phyloP scores from a whole-genome alignment of 2,888 invertebrate genomes.

The Camponotus fellah region DNA sequence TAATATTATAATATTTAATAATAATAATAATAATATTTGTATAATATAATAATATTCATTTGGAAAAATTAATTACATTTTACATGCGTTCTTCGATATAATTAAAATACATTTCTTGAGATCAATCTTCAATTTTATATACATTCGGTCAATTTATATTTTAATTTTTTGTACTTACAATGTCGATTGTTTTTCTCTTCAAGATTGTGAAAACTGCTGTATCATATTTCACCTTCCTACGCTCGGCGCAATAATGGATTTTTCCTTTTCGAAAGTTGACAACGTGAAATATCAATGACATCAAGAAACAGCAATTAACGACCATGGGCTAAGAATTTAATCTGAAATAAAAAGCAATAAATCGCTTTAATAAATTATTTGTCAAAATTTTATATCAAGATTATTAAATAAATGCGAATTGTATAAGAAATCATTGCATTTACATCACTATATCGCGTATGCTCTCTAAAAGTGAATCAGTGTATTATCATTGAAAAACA shows the following conservation, averaged over 20 bases:
- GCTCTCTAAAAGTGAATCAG: too few relatives aligned
- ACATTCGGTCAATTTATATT: slow-evolving; percentile 5
- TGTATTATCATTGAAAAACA: too few relatives aligned
- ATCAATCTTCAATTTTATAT: neutral
- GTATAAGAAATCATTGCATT: neutral
- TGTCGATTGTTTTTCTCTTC: slow-evolving; percentile 13
- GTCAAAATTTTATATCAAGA: neutral
- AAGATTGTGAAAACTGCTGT: slow-evolving; percentile 48
- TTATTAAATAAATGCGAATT: slow-evolving; percentile 10
- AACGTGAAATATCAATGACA: neutral
- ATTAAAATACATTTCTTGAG: neutral
- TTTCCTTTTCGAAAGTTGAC: neutral
- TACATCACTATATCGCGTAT: neutral
- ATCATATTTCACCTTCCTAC: slow-evolving; percentile 49
- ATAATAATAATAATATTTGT: too few relatives aligned
- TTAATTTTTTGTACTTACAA: slow-evolving; percentile 13
- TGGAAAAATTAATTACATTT: neutral
- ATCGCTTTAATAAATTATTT: neutral
- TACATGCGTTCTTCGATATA: neutral
- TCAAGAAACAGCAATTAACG: neutral
- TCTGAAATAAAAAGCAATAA: neutral
- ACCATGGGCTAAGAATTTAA: neutral
- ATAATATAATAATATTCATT: too few relatives aligned
- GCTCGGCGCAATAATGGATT: neutral
- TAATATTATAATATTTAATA: neutral